phyloP scores from a whole-genome alignment of 2,797 vertebrate genomes.

The Apogon talboti region DNA sequence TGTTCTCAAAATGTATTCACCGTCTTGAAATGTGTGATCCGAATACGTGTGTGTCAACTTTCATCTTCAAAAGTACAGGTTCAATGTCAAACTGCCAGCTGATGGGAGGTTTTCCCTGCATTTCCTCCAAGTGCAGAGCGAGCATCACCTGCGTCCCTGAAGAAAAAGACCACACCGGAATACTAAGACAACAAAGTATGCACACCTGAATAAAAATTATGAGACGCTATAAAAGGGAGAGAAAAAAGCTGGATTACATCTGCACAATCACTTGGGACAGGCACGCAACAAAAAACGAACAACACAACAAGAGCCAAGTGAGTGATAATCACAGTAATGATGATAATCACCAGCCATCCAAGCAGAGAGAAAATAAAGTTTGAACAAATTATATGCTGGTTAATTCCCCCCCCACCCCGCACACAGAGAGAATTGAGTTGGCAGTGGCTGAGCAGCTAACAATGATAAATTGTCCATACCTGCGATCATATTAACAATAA shows the following conservation, averaged over 20 bases:
- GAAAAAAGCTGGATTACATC: slow-evolving; percentile 8
- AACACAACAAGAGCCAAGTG: slow-evolving; percentile 49
- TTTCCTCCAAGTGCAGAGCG: slow-evolving; percentile 36
- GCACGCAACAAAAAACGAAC: not conserved
- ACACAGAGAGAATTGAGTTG: slow-evolving; percentile 50
- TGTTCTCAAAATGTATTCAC: slow-evolving; percentile 21
- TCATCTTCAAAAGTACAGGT: slow-evolving; percentile 55
- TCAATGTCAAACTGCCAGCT: slow-evolving; percentile 65
- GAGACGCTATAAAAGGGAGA: too few species aligned
- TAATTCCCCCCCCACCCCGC: not conserved
- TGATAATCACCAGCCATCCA: slow-evolving; percentile 56
- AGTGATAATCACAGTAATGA: slow-evolving; percentile 73
- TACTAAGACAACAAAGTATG: slow-evolving; percentile 33
- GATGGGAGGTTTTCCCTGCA: slow-evolving; percentile 37
- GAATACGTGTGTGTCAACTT: slow-evolving; percentile 45
- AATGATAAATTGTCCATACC: slow-evolving; percentile 67
- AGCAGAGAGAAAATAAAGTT: slow-evolving; percentile 68
- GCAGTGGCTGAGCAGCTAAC: slow-evolving; percentile 55
- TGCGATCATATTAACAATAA: slow-evolving; percentile 71
- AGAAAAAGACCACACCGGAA: slow-evolving; percentile 34
- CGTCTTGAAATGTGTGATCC: slow-evolving; percentile 41
- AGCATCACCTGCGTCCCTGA: slow-evolving; percentile 29
- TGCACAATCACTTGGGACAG: slow-evolving; percentile 27
- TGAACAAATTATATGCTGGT: slow-evolving; percentile 56
- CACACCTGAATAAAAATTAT: slow-evolving; percentile 36